These are phyloP conservation scores for Todiramphus chloris DNA, from an alignment of 2,113 vertebrate species.

Conservation along the genomic window DNA sequence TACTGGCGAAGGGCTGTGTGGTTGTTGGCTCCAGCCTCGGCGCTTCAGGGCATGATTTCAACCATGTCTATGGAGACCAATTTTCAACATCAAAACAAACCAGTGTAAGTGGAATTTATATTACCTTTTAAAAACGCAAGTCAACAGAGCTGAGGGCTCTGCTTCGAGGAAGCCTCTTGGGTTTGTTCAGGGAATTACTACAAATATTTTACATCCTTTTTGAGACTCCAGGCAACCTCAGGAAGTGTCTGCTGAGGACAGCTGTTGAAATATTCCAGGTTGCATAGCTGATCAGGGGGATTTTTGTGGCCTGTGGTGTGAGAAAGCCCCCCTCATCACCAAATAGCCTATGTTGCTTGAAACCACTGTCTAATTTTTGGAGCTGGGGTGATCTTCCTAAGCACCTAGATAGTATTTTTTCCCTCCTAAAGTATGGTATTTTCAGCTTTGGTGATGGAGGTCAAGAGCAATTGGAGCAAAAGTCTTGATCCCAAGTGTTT, in stretches of 20 bases:
- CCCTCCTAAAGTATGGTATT: rapidly evolving
- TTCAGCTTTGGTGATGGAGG: not conserved
- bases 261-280: not conserved
- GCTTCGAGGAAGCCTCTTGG: conserved; percentile 52
- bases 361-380: not conserved
- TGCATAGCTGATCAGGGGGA: not conserved
- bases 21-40: conserved; percentile 67
- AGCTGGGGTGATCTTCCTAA: not conserved
- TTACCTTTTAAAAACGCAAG: conserved; percentile 72
- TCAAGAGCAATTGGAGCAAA: not conserved
- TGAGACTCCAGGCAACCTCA: conserved; percentile 23
- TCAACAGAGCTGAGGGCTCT: conserved; percentile 73
- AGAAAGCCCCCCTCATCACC: not conserved
- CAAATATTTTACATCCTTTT: conserved; percentile 48
- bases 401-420: not conserved
- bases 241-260: not conserved
- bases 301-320: not conserved
- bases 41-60: conserved; percentile 74
- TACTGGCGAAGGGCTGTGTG: conserved; percentile 66
- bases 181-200: conserved; percentile 47
- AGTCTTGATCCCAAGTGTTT: not conserved
- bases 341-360: not conserved
- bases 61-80: conserved; percentile 78
- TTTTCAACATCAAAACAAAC: conserved; percentile 82
- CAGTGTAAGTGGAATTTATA: conserved; percentile 73